Conservation (phyloP, 2,888 invertebrate species). For the Epsilonema sp. region DNA sequence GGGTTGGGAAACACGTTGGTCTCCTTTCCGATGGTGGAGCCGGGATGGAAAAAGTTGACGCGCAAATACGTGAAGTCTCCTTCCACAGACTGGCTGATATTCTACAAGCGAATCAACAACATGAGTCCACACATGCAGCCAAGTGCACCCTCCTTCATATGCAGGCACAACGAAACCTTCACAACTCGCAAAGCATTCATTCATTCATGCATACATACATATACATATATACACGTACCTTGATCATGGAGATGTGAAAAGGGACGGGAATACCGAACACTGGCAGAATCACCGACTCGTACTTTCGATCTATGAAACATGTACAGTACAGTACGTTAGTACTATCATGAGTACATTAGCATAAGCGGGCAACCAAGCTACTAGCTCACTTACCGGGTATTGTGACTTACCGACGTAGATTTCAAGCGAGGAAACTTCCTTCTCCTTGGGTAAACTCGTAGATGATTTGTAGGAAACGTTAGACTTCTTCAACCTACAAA, state of each 20-base stretch:
- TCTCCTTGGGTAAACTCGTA: constrained; percentile 75
- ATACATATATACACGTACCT: no score
- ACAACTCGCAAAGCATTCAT: no score
- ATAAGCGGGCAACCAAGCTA: neutral
- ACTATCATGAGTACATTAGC: neutral
- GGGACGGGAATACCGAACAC: constrained; percentile 88
- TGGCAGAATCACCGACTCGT: constrained; percentile 84
- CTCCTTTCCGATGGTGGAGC: constrained; percentile 79
- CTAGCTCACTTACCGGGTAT: no score
- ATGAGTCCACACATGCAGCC: no score
- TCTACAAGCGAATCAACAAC: constrained; percentile 39
- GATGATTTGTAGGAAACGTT: constrained; percentile 80
- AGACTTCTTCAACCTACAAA: no score
- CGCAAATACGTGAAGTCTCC: constrained; percentile 93
- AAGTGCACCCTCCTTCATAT: no score
- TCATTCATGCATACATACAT: no score
- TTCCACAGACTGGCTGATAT: constrained; percentile 92
- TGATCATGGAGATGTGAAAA: constrained; percentile 95
- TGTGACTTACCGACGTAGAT: constrained; percentile 75
- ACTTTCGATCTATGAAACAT: constrained; percentile 56
- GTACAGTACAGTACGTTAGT: neutral
- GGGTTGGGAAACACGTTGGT: constrained; percentile 75
- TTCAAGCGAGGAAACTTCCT: constrained; percentile 76
- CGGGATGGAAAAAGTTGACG: constrained; percentile 96
- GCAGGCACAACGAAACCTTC: no score